Evolutionary conservation across 1,140 invertebrate species (phyloP).

Genomic region (Leucophenga varia): DNA sequence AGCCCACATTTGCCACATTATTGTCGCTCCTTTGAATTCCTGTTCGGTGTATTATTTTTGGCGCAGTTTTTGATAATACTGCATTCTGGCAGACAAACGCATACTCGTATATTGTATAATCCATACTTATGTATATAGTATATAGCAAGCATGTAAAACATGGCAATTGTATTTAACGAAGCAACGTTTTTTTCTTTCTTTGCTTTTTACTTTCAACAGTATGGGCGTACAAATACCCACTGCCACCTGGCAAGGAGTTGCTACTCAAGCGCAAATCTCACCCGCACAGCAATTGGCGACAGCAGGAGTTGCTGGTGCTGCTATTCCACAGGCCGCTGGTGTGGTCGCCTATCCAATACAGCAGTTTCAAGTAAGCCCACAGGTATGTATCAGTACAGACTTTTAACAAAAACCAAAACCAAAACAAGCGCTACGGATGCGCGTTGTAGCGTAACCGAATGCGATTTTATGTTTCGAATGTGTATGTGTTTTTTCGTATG

Average conservation of each 20-base stretch:
- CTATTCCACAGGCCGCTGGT: conserved; percentile 65
- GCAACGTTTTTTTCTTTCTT: not conserved
- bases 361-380: conserved; percentile 75
- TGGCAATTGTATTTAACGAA: too few relatives aligned
- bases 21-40: not conserved
- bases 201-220: conserved; percentile 51
- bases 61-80: conserved; percentile 20
- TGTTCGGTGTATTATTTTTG: not conserved
- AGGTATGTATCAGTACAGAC: conserved; percentile 36
- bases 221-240: conserved; percentile 77
- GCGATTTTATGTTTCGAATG: too few relatives aligned
- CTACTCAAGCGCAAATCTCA: conserved; percentile 62
- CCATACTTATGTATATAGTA: too few relatives aligned
- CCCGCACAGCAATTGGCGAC: conserved; percentile 62
- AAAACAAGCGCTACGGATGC: too few relatives aligned
- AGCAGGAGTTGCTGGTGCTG: conserved; percentile 59
- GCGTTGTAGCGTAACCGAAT: too few relatives aligned
- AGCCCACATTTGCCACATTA: too few relatives aligned
- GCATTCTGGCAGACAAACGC: conserved; percentile 10
- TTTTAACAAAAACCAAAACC: not conserved
- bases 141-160: too few relatives aligned
- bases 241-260: conserved; percentile 66
- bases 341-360: conserved; percentile 82
- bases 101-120: too few relatives aligned
- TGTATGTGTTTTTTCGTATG: too few relatives aligned